Evolutionary conservation across 2,888 invertebrate genomes (phyloP).

Genomic region (Lepidocyrtinus sp.): DNA sequence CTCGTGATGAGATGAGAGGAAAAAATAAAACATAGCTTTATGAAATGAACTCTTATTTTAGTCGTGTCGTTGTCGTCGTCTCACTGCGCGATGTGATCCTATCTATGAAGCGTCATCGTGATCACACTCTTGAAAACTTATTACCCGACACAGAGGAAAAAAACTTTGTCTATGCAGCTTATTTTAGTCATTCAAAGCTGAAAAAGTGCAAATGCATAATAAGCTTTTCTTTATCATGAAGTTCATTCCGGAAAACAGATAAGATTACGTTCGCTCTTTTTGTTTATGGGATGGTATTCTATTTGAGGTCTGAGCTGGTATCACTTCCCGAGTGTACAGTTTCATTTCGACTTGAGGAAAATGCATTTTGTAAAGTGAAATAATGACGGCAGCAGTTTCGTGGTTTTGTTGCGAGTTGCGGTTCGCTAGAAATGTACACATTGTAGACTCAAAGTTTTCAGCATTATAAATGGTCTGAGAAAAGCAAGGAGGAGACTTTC

Average conservation of each 20-base stretch:
- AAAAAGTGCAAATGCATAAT: constrained; percentile 1
- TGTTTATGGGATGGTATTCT: not conserved
- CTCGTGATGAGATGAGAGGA: not conserved
- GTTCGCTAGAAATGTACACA: too few relatives aligned
- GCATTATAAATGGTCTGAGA: too few relatives aligned
- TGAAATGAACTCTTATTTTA: not conserved
- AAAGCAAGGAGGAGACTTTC: too few relatives aligned
- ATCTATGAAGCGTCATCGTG: not conserved
- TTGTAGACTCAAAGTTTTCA: too few relatives aligned
- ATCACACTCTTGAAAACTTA: not conserved
- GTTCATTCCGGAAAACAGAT: constrained; percentile 47
- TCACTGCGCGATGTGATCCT: not conserved
- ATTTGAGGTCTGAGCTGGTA: not conserved
- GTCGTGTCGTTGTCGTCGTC: not conserved
- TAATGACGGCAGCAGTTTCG: too few relatives aligned
- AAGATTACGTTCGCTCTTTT: constrained; percentile 25
- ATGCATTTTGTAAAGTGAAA: too few relatives aligned
- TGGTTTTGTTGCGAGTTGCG: too few relatives aligned
- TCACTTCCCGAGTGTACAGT: constrained; percentile 1
- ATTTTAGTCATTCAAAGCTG: too few relatives aligned
- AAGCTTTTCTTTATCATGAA: constrained; percentile 40
- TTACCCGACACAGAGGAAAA: too few relatives aligned
- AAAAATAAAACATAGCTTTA: not conserved
- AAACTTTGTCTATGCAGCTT: too few relatives aligned
- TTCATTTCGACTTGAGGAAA: too few relatives aligned